phyloP scores from a whole-genome alignment of 1,140 invertebrate species.

The Coenobita brevimanus region DNA sequence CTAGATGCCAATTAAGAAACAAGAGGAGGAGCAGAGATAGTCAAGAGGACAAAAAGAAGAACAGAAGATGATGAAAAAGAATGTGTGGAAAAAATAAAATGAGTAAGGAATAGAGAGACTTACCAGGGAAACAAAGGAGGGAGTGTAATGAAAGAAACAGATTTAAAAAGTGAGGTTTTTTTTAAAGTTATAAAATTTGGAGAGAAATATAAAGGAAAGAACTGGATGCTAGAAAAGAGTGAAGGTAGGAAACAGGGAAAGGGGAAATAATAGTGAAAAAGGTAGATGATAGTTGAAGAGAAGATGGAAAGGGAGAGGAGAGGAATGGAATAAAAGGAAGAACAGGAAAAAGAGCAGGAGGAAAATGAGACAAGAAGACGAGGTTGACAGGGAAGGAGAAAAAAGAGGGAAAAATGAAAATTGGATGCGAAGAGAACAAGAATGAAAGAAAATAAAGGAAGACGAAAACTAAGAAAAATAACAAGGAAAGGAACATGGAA shows the following conservation, averaged over 20 bases:
- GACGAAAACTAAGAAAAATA: neutral
- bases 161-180: too few relatives aligned
- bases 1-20: too few relatives aligned
- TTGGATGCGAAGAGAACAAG: neutral
- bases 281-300: neutral
- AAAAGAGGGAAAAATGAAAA: neutral
- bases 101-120: neutral
- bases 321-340: too few relatives aligned
- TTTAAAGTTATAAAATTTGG: too few relatives aligned
- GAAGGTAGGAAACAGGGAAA: too few relatives aligned
- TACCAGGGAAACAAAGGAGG: too few relatives aligned
- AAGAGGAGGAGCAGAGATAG: too few relatives aligned
- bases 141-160: neutral
- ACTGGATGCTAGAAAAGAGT: neutral
- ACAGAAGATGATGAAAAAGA: too few relatives aligned
- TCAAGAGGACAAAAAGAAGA: too few relatives aligned
- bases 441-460: neutral
- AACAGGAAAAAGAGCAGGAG: neutral
- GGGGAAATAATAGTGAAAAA: neutral
- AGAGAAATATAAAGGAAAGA: neutral
- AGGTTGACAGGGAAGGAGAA: too few relatives aligned
- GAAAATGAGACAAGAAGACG: neutral
- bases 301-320: neutral
- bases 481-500: neutral
- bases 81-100: too few relatives aligned